phyloP scores from a whole-genome alignment of 1,140 invertebrate species.

The Archegozetes longisetosus region DNA sequence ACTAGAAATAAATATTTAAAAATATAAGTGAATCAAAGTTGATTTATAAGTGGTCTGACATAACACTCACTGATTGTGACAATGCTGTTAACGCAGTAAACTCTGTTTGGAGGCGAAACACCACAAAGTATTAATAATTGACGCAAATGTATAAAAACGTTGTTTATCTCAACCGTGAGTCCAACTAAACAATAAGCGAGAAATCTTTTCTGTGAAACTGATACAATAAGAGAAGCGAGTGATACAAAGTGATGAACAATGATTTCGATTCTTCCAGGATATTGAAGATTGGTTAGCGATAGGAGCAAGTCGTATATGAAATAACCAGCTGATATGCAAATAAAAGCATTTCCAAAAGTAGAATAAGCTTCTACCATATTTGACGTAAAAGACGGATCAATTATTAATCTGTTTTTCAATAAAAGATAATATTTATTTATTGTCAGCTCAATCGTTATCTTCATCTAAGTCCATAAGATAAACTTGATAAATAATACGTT shows the following conservation, averaged over 20 bases:
- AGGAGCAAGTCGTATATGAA: slow-evolving; percentile 7
- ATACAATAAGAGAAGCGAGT: not conserved
- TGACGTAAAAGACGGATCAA: not conserved
- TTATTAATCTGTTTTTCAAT: not conserved
- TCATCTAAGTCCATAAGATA: no score
- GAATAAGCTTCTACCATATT: not conserved
- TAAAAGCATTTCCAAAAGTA: not conserved
- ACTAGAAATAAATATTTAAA: not conserved
- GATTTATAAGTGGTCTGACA: not conserved
- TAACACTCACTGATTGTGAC: not conserved
- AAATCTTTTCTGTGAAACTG: not conserved
- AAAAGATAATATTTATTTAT: not conserved
- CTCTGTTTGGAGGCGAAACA: not conserved
- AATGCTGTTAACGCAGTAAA: not conserved
- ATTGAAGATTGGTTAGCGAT: not conserved
- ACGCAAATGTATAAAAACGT: slow-evolving; percentile 10
- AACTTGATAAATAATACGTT: no score
- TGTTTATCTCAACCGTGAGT: slow-evolving; percentile 1
- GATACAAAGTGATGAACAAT: slow-evolving; percentile 8
- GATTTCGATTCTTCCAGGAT: slow-evolving; percentile 8
- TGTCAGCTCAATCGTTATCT: no score
- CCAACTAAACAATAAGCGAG: slow-evolving; percentile 1
- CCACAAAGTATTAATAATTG: not conserved
- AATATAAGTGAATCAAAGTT: not conserved
- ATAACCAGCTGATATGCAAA: slow-evolving; percentile 10